A percentile compares a stretch with the other conserved stretches of the same genome.
Conservation (phyloP, 2,888 invertebrate species). For the Xanthorhoe spadicearia region DNA sequence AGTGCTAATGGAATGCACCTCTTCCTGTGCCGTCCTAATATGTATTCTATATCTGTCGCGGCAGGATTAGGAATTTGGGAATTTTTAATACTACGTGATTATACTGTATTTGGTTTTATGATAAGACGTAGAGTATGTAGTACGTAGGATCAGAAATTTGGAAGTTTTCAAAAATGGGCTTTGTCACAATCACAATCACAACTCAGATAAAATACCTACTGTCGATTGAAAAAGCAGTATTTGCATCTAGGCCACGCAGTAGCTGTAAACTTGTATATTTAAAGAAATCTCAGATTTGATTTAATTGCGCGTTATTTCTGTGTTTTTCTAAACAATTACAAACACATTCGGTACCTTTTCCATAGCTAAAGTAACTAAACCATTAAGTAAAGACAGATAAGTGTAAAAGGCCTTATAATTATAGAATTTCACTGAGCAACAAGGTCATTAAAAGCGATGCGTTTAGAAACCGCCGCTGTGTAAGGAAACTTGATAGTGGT, state of each 20-base stretch:
- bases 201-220: no score
- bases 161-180: no score
- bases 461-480: constrained; percentile 55
- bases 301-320: no score
- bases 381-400: not conserved
- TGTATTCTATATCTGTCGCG: constrained; percentile 59
- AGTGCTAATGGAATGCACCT: constrained; percentile 60
- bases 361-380: not conserved
- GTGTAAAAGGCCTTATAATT: constrained; percentile 26
- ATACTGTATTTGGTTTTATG: not conserved
- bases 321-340: no score
- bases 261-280: no score
- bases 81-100: not conserved
- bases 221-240: no score
- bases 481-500: constrained; percentile 56
- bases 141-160: no score
- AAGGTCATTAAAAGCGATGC: constrained; percentile 42
- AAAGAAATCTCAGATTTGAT: no score
- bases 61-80: constrained; percentile 49
- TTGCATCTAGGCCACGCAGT: no score
- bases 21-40: constrained; percentile 66
- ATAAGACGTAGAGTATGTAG: not conserved
- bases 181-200: no score
- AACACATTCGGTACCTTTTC: not conserved
- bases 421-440: constrained; percentile 43